phyloP scores from a whole-genome alignment of 2,113 vertebrate species.

The Rana temporaria region DNA sequence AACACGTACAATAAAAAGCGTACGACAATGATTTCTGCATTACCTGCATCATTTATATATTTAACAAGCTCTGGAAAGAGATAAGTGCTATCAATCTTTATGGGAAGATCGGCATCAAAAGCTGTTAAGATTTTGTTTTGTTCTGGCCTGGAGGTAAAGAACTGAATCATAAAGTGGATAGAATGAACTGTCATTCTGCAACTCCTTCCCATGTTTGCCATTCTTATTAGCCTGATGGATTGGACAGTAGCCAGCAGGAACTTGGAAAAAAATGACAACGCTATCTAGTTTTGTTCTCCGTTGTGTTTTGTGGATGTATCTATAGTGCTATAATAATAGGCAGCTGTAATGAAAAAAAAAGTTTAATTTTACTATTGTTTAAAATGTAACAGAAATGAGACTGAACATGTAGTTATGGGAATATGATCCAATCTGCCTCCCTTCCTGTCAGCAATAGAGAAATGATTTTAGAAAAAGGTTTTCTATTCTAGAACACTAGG shows the following conservation, averaged over 20 bases:
- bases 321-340: constrained; percentile 17
- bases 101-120: not conserved
- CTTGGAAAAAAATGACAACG: constrained; percentile 3
- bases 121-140: not conserved
- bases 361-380: constrained; percentile 5
- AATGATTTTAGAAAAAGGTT: not conserved
- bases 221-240: constrained; percentile 49
- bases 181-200: constrained; percentile 39
- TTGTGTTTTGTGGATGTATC: constrained; percentile 12
- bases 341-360: constrained; percentile 10
- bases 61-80: not conserved
- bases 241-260: not conserved
- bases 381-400: constrained; percentile 12
- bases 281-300: constrained; percentile 18
- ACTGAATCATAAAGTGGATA: constrained; percentile 30
- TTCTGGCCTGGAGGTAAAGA: constrained; percentile 28
- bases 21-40: not conserved
- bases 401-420: constrained; percentile 17
- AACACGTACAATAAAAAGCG: not conserved
- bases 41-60: not conserved
- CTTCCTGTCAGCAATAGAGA: constrained; percentile 14
- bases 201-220: constrained; percentile 26
- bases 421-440: constrained; percentile 21
- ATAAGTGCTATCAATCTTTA: constrained; percentile 24
- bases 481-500: constrained; percentile 34